Base-by-base conservation (phyloP, 2,797 vertebrate species). In the Sebastes paucispinis region DNA sequence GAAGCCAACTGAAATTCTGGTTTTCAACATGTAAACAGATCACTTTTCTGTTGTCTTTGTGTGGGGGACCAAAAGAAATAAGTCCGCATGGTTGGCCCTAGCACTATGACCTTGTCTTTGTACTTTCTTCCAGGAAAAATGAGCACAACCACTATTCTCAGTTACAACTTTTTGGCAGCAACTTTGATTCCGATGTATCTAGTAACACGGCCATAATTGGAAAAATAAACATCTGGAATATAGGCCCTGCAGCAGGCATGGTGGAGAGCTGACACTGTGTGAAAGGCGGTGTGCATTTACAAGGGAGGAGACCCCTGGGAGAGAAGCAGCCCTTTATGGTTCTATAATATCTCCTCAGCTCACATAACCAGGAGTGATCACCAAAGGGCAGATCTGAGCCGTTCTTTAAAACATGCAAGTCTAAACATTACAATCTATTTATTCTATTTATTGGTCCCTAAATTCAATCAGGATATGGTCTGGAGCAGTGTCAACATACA, bases 171-270 rank as follows among this genome's bases (percentile, higher is more conserved):
- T 84, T 83, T 90, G 86, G 85, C 87, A 89, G 74, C 9, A 69
- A 73, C 70, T 69, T 81, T 70, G 79, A 85, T 77, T 90, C 82
- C 75, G 69, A 81, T 79, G 80, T 88, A 88, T 94, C 91, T 82
- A 34, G 83, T 93, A 88, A 90, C 88, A 83, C 11, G 82, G 81
- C 75, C 79, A 77, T 88, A 86, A 92, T 84, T 92, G 90, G 75
- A 89, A 87, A 89, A 93, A 90, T 89, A 93, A 91, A 89, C 81
- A 87, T 88, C 31, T 71, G 71, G 81, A 87, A 71, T 39, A 78
- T 16, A 78, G 87, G 81, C 65, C 32, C n/a, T 52, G 71, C 82
- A 81, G 84, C 68, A 79, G 59, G 64, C 75, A 31, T 29, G 24
- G 32, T 36, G 72, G 59, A 83, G 72, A 78, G 79, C 75, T 69